Base-by-base conservation (phyloP, 1,140 invertebrate genomes). In the Armadillidium nasatum region DNA sequence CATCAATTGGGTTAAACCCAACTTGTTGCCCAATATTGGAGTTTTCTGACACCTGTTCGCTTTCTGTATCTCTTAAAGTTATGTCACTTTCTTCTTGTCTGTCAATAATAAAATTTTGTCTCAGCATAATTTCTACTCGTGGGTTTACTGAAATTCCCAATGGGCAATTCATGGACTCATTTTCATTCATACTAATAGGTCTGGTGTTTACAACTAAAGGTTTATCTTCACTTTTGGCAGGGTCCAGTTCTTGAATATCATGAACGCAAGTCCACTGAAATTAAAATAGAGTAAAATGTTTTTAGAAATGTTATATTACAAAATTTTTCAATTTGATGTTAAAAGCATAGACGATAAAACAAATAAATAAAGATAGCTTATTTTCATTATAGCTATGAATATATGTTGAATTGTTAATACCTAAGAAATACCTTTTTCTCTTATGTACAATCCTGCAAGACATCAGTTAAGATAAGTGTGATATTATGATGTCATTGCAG, bases 221-320 rank as follows among this genome's bases (percentile, higher is more conserved):
- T 23, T 79, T 71, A 68, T 75, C 76, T 9, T 80, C 76, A 54
- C 80, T 77, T 23, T 76, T 80, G n/a, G 71, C 77, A 22, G 71
- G 13, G 46, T 88, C 86, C n/a, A 85, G 83, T 54, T 90, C 88
- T 85, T 95, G 93, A 74, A 97, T 95, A 83, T 96, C 94, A 85
- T 97, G 95, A 23, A 97, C 89, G 84, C 93, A 95, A 3, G 93
- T 95, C 93, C 93, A 96, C 91, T 80, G 79, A 13, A 78, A 76
- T 15, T 15, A 23, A 72, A 50, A 50, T 50, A 9, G 15, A 50
- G 46, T n/a, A n/a, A n/a, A n/a, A n/a, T n/a, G n/a, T n/a, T n/a
- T n/a, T n/a, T n/a, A n/a, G n/a, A n/a, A n/a, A n/a, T n/a, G n/a
- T n/a, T n/a, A n/a, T n/a, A n/a, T n/a, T n/a, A n/a, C n/a, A n/a